Evolutionary conservation across 1,140 invertebrate species (phyloP).

Genomic region (Harlomillsia oculata): DNA sequence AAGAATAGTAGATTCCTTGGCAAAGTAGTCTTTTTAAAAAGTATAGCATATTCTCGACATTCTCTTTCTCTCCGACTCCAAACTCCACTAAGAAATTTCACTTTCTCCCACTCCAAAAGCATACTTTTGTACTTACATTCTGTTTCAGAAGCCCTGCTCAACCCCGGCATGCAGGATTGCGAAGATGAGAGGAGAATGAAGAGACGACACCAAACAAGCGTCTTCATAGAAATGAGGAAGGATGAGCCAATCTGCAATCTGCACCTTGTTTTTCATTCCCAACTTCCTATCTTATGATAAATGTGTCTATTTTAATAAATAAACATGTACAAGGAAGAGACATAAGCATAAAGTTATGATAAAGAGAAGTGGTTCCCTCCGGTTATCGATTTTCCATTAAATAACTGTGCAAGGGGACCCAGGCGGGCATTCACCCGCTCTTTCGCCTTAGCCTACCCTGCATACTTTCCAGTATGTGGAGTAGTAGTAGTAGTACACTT

Average conservation of each 20-base stretch:
- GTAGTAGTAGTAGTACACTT: too few relatives aligned
- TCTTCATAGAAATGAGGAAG: background rate
- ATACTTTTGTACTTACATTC: too few relatives aligned
- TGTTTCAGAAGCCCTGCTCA: too few relatives aligned
- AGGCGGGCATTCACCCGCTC: constrained; percentile 12
- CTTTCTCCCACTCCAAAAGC: too few relatives aligned
- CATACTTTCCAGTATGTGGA: too few relatives aligned
- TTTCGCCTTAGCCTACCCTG: too few relatives aligned
- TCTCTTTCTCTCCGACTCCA: too few relatives aligned
- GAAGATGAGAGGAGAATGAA: background rate
- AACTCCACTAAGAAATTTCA: too few relatives aligned
- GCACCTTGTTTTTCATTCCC: too few relatives aligned
- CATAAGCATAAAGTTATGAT: constrained; percentile 20
- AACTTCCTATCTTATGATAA: background rate
- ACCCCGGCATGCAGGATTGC: background rate
- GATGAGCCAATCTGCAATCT: background rate
- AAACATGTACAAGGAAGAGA: background rate
- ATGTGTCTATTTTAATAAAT: background rate
- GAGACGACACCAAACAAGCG: background rate
- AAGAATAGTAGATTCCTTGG: too few relatives aligned
- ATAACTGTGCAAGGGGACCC: constrained; percentile 13
- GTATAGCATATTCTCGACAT: too few relatives aligned
- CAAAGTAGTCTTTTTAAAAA: too few relatives aligned
- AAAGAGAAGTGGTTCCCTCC: constrained; percentile 16
- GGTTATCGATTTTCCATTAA: constrained; percentile 24